These are phyloP conservation scores for Desoria tigrina DNA, from an alignment of 2,888 invertebrate species.

Conservation along the genomic window DNA sequence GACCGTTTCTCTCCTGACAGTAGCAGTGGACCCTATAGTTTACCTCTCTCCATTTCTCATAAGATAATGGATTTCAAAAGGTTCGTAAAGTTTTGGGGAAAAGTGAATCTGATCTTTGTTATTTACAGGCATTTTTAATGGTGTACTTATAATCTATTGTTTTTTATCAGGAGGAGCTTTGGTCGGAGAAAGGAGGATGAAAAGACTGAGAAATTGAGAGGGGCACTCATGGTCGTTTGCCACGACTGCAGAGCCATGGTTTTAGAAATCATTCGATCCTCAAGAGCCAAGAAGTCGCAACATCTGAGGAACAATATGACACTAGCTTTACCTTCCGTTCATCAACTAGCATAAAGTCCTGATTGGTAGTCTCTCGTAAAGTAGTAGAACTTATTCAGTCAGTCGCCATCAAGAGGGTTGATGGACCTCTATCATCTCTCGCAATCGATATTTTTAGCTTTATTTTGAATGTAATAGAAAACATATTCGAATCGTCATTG, in stretches of 20 bases:
- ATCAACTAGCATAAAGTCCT: background rate
- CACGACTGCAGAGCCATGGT: conserved; percentile 88
- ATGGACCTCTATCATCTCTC: too few species aligned
- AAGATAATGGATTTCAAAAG: conserved; percentile 52
- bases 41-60: conserved; percentile 51
- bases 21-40: conserved; percentile 48
- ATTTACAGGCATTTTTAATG: background rate
- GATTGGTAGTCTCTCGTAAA: too few species aligned
- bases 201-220: conserved; percentile 57
- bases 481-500: too few species aligned
- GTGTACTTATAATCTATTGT: conserved; percentile 27
- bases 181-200: conserved; percentile 63
- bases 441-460: too few species aligned
- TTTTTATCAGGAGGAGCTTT: conserved; percentile 63
- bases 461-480: too few species aligned
- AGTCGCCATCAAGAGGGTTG: too few species aligned
- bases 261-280: conserved; percentile 87
- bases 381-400: too few species aligned
- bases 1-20: conserved; percentile 49
- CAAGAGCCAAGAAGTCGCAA: conserved; percentile 78
- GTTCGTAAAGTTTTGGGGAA: conserved; percentile 17
- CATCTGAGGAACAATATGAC: conserved; percentile 61
- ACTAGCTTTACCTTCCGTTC: conserved; percentile 38
- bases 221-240: conserved; percentile 84
- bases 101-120: background rate